Conservation (phyloP, 2,797 vertebrate genomes). For the Etheostoma perlongum region DNA sequence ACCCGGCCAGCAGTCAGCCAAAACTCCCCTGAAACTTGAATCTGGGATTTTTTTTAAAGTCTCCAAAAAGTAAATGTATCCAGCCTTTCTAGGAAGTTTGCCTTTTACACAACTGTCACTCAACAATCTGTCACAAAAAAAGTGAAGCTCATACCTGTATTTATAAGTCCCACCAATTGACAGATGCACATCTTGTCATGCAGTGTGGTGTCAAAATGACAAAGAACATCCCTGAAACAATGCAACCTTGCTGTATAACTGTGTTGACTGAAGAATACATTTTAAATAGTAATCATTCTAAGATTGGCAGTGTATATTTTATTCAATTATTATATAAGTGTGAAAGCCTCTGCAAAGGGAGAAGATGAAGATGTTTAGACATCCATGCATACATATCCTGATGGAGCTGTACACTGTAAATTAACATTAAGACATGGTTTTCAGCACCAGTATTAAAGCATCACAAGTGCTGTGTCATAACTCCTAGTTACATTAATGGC, state of each 20-base stretch:
- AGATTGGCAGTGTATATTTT: not conserved
- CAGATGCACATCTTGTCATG: not conserved
- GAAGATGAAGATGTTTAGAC: not conserved
- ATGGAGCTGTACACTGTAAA: constrained; percentile 10
- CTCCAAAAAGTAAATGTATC: not conserved
- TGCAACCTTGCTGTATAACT: not conserved
- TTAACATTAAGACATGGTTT: constrained; percentile 9
- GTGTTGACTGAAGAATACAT: not conserved
- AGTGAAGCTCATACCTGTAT: not conserved
- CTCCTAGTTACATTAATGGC: constrained; percentile 20
- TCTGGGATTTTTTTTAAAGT: not conserved
- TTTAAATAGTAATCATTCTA: not conserved
- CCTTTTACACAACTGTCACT: not conserved
- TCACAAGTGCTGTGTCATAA: not conserved
- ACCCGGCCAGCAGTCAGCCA: not conserved
- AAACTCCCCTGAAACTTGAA: not conserved
- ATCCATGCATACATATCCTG: constrained; percentile 14
- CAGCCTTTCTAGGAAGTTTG: not conserved
- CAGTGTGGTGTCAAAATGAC: not conserved
- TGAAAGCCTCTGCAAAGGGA: constrained; percentile 8
- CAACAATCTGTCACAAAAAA: not conserved
- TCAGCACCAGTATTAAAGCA: constrained; percentile 4
- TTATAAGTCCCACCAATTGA: not conserved
- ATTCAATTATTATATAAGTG: not conserved
- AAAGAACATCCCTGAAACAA: not conserved